A percentile compares a stretch with the other conserved stretches of the same genome.
Conservation (phyloP, 2,113 vertebrate species). For the Aythya baeri region DNA sequence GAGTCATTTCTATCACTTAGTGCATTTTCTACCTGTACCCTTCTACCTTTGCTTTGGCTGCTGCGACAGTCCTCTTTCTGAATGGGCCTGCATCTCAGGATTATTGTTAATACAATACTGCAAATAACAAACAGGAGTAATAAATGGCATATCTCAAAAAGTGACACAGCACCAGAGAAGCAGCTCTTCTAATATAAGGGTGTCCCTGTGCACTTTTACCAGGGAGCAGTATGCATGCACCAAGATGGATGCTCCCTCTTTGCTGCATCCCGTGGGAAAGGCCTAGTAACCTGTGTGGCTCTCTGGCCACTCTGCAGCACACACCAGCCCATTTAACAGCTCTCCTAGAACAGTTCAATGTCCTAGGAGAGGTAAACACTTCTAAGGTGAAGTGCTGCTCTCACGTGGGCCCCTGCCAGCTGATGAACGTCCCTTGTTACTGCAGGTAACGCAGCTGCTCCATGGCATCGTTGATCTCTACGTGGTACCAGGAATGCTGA, state of each 20-base stretch:
- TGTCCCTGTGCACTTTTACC: neutral
- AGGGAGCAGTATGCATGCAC: accelerated
- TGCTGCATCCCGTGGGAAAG: neutral
- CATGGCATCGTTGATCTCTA: neutral
- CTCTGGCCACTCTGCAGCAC: neutral
- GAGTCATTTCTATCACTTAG: neutral
- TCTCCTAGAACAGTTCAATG: neutral
- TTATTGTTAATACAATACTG: neutral
- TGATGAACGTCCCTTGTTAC: neutral
- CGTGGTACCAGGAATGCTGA: neutral
- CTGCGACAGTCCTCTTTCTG: neutral
- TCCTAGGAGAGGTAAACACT: neutral
- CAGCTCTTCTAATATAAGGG: neutral
- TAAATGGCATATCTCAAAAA: neutral
- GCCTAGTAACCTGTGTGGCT: neutral
- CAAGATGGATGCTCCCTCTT: no score
- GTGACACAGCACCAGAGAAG: neutral
- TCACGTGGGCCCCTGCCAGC: neutral
- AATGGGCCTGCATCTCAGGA: neutral
- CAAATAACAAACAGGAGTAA: neutral
- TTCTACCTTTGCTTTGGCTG: neutral
- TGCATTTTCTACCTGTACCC: neutral
- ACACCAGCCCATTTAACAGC: neutral
- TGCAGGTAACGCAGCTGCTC: neutral
- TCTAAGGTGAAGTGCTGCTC: neutral